Percentiles rank a stretch among this genome's conserved stretches.
Evolutionary conservation across 1,140 invertebrate genomes (phyloP).

Genomic region (Oscheius sp.): DNA sequence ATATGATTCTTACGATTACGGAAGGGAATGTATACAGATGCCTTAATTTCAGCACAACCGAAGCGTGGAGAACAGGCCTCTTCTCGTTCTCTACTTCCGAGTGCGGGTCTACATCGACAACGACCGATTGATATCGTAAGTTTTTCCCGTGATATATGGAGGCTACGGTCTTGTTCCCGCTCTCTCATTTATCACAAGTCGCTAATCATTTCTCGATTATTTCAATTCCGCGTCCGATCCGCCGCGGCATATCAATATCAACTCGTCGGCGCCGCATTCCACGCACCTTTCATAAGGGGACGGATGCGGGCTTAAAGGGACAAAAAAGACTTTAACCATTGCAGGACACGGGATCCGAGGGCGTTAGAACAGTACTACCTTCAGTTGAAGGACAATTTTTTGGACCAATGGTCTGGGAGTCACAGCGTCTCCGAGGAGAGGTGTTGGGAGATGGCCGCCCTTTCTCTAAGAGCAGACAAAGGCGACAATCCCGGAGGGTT

Average conservation of each 20-base stretch:
- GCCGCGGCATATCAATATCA: conserved; percentile 9
- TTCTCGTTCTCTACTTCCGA: conserved; percentile 83
- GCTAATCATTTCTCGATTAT: neutral
- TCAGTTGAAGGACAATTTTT: conserved; percentile 83
- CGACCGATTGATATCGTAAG: conserved; percentile 71
- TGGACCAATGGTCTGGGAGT: conserved; percentile 62
- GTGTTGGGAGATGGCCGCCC: conserved; percentile 76
- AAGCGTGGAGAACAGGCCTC: conserved; percentile 76
- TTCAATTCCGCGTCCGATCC: conserved; percentile 13
- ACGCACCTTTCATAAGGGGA: neutral
- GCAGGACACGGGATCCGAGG: conserved; percentile 65
- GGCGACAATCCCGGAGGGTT: conserved; percentile 68
- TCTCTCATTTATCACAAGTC: neutral
- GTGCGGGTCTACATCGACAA: conserved; percentile 90
- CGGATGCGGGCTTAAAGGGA: neutral
- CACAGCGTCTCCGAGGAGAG: conserved; percentile 67
- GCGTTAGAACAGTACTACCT: conserved; percentile 87
- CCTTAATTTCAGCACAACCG: conserved; percentile 75
- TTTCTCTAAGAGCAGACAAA: conserved; percentile 84
- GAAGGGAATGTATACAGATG: neutral
- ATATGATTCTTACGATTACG: conserved; percentile 4
- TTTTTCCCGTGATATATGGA: conserved; percentile 21
- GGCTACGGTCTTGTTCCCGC: neutral
- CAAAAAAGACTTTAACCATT: neutral
- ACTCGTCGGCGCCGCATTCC: conserved; percentile 8